Evolutionary conservation across 2,888 invertebrate species (phyloP), one percentile per base, ranked within the genome.

Genomic region (Hypena proboscidalis): DNA sequence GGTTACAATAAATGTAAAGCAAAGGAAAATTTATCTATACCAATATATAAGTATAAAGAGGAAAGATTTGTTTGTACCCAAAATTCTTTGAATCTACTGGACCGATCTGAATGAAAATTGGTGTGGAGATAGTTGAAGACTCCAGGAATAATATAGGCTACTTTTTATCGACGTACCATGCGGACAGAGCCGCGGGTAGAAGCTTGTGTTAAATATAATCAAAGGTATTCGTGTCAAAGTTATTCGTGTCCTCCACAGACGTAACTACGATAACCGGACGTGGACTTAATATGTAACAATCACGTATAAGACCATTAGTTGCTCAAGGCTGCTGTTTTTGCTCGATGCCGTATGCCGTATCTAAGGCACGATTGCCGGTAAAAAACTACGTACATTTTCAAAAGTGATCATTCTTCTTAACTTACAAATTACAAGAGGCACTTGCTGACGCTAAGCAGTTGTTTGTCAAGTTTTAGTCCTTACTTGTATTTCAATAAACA

Each of bases 301-400:
- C 77, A 78, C 79, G 77, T 78, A 78, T 76, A 63, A 46, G 38
- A 69, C 64, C 73, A 78, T 80, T 77, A 79, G 78, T 65, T 67
- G 64, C 58, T 68, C 85, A 87, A 89, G 87, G 88, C 67, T 79
- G 74, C 33, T 29, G 59, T 87, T 88, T 87, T 88, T 88, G 85
- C 79, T 55, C 46, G 58, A 61, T 74, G 63, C 72, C 81, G 73
- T 19, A 22, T 17, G 29, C 30, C 44, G 34, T 88, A 84, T 87
- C 86, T 87, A 81, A 86, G 68, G 32, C 46, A 21, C 39, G 31
- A 36, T 26, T 55, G 35, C 33, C 35, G 14, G 43, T 45, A 59
- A 51, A 55, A 62, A 61, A 48, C 25, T 40, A 38, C 27, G 39
- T 47, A 45, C 36, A 31, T 45, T 48, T 17, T 49, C 45, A 32